phyloP scores from a whole-genome alignment of 2,888 invertebrate genomes.

The Parochlus steinenii region DNA sequence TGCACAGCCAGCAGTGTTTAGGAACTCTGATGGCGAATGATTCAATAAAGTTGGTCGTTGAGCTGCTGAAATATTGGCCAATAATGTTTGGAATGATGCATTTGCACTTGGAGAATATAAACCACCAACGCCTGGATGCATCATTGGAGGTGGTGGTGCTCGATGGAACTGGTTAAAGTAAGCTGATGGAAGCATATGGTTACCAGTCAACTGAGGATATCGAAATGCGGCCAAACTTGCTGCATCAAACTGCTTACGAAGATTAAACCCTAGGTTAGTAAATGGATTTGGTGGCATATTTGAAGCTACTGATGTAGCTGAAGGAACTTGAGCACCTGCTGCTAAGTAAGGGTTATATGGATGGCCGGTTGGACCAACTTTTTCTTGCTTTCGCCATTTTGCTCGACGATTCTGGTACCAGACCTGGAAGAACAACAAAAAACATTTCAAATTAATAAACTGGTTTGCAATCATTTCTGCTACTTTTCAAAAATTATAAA shows the following conservation, averaged over 20 bases:
- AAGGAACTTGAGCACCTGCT: constrained; percentile 43
- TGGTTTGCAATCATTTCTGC: not conserved
- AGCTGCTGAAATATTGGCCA: constrained; percentile 60
- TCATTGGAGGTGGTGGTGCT: constrained; percentile 41
- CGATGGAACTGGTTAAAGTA: constrained; percentile 41
- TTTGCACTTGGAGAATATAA: constrained; percentile 38
- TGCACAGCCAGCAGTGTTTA: constrained; percentile 17
- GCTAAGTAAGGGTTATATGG: constrained; percentile 76
- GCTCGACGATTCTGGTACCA: constrained; percentile 89
- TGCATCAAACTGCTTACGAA: constrained; percentile 54
- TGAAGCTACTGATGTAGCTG: constrained; percentile 46
- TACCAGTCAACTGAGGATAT: constrained; percentile 39
- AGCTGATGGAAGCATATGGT: constrained; percentile 37
- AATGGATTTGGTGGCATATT: constrained; percentile 65
- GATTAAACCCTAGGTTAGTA: constrained; percentile 56
- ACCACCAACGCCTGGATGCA: constrained; percentile 41
- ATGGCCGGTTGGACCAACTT: constrained; percentile 78
- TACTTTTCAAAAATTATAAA: not conserved
- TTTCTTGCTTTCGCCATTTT: constrained; percentile 87
- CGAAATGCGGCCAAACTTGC: constrained; percentile 53
- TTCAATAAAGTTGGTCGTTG: constrained; percentile 38
- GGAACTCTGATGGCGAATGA: constrained; percentile 21
- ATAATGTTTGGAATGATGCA: constrained; percentile 67
- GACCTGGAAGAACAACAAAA: constrained; percentile 44
- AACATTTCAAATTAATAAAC: not conserved